Percentiles rank a stretch among this genome's conserved stretches.
phyloP scores from a whole-genome alignment of 2,113 vertebrate species.

The Nesoenas mayeri region DNA sequence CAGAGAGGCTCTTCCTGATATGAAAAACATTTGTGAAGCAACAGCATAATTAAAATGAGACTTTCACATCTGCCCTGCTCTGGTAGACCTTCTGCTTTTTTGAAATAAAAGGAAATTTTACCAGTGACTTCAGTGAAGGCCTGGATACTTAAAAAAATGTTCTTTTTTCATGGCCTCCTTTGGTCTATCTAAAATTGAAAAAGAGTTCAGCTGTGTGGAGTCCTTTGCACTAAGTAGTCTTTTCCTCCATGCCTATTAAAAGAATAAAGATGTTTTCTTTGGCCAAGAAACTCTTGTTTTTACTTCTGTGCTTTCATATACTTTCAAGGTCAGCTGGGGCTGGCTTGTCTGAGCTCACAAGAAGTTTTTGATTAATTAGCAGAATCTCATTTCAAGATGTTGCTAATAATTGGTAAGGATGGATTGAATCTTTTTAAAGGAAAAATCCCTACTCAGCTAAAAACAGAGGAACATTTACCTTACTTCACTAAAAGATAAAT shows the following conservation, averaged over 20 bases:
- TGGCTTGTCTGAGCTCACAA: conserved; percentile 22
- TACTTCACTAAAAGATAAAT: not conserved
- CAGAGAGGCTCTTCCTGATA: not conserved
- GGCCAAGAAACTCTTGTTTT: conserved; percentile 19
- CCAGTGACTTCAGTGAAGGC: not conserved
- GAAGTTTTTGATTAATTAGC: conserved; percentile 53
- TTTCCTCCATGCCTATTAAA: conserved; percentile 37
- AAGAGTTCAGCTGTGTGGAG: not conserved
- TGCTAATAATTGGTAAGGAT: not conserved
- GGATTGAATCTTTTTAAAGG: not conserved
- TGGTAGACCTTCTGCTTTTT: not conserved
- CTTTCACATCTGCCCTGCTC: not conserved
- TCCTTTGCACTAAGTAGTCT: not conserved
- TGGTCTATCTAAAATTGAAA: not conserved
- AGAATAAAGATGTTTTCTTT: conserved; percentile 48
- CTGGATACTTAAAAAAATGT: not conserved
- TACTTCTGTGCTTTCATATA: conserved; percentile 32
- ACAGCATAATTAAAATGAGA: not conserved
- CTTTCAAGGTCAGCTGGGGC: conserved; percentile 21
- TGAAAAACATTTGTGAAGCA: not conserved
- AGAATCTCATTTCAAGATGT: conserved; percentile 3
- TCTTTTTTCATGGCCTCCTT: not conserved
- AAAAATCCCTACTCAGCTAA: not conserved
- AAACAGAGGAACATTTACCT: not conserved
- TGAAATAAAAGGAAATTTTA: not conserved